These are phyloP conservation scores for Epizoanthus stellaris DNA, from an alignment of 92 coral and sea anemone genomes.

Conservation along the genomic window DNA sequence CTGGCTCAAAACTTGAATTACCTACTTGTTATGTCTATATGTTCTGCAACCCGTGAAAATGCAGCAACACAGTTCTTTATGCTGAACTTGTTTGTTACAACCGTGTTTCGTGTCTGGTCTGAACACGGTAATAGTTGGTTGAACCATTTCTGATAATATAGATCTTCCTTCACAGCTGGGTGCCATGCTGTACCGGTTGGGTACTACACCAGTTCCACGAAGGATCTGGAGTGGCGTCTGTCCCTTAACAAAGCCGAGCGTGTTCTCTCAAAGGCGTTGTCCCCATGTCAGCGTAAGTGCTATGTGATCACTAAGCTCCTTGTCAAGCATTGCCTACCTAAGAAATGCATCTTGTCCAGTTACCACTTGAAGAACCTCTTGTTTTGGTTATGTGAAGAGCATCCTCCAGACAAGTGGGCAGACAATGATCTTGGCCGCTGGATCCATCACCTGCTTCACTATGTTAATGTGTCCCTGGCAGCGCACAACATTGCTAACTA, in stretches of 20 bases:
- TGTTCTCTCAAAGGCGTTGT: slow-evolving; percentile 20
- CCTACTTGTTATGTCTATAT: too few relatives aligned
- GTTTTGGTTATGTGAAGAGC: slow-evolving; percentile 32
- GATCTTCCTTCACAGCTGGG: too few relatives aligned
- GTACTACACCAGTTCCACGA: slow-evolving; percentile 36
- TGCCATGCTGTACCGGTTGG: slow-evolving; percentile 43
- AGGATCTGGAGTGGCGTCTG: slow-evolving; percentile 41
- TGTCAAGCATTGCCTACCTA: slow-evolving; percentile 24
- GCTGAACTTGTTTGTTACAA: too few relatives aligned
- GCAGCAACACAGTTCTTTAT: too few relatives aligned
- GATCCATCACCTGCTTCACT: too few relatives aligned
- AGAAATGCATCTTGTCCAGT: slow-evolving; percentile 24
- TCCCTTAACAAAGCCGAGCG: slow-evolving; percentile 32
- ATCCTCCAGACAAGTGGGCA: slow-evolving; percentile 18
- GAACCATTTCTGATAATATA: too few relatives aligned
- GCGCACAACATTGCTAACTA: too few relatives aligned
- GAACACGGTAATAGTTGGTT: too few relatives aligned
- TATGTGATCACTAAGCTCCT: slow-evolving; percentile 30
- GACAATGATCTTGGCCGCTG: slow-evolving; percentile 17
- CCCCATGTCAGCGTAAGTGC: slow-evolving; percentile 43
- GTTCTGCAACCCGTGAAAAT: too few relatives aligned
- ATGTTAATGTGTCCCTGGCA: too few relatives aligned
- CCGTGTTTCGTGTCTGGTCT: too few relatives aligned
- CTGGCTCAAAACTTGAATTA: too few relatives aligned
- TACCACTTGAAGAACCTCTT: slow-evolving; percentile 51